Evolutionary conservation across 2,113 vertebrate species (phyloP), one percentile per base, ranked within the genome.

Genomic region (Origma solitaria): DNA sequence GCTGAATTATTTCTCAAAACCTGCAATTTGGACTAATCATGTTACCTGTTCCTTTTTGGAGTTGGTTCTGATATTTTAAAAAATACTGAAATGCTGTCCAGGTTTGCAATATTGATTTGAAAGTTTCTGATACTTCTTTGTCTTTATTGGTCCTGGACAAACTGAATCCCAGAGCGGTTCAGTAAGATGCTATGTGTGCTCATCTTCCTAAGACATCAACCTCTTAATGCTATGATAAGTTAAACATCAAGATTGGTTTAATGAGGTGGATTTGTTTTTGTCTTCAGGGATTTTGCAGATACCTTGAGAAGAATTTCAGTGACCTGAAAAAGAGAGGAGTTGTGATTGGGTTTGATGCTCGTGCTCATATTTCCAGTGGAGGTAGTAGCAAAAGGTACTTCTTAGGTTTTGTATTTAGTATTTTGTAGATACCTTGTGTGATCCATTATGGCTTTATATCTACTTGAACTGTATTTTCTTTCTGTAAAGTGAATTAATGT

Each of bases 271-370:
- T 92, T 88, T 90, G 22, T 81, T 80, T 51, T 45, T 90, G 13
- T 90, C 84, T 79, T 69, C 61, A 99, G 99, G 99, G 99, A 56
- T 99, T 99, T 96, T 99, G 99, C 96, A 95, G 95, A 38, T 99
- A 99, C 90, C 97, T 99, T 81, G 99, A 99, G 96, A 97, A 98
- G 83, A 98, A 97, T 69, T 98, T 99, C 92, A 86, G 88, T 82
- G 98, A 99, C 94, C 97, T 99, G 33, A 99, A 99, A 95, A 97
- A 99, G 75, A 98, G 98, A 87, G 99, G 99, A 3, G 98, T 99
- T 23, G 99, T 99, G 76, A 99, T 99, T 82, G 98, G 99, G 13
- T 99, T 98, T 54, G 99, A 99, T 15, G 99, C 99, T 20, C 98
- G 99, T 4, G 98, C 99, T 65, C 98, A 99, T 82, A 97, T 97